Conservation (phyloP, 23 tunicate genomes). For the Diplosoma virens region DNA sequence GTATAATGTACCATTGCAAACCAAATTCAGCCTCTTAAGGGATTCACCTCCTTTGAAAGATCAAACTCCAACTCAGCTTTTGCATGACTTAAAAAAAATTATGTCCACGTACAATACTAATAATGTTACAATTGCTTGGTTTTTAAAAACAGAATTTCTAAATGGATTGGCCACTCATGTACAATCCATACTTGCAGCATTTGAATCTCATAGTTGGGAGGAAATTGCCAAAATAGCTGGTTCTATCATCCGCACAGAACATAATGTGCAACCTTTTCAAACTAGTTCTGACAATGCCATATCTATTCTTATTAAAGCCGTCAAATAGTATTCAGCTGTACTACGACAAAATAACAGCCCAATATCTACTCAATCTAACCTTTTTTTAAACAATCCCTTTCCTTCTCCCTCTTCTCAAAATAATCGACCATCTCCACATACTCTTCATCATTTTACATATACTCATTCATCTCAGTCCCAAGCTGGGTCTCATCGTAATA, state of each 20-base stretch:
- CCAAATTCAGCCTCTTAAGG: background rate
- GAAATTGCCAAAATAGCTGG: background rate
- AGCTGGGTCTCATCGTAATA: too few relatives aligned
- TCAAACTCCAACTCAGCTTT: background rate
- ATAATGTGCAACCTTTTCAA: too few relatives aligned
- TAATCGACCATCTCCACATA: background rate
- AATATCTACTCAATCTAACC: too few relatives aligned
- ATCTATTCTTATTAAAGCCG: too few relatives aligned
- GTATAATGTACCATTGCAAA: background rate
- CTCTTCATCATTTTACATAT: too few relatives aligned
- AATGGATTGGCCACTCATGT: background rate
- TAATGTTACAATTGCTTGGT: background rate
- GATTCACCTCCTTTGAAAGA: constrained; percentile 4
- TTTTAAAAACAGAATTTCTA: constrained; percentile 1
- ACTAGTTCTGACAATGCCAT: too few relatives aligned
- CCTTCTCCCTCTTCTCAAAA: background rate
- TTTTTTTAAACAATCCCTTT: too few relatives aligned
- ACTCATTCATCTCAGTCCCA: too few relatives aligned
- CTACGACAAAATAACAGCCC: too few relatives aligned
- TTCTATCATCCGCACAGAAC: constrained; percentile 11
- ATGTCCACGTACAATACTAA: background rate
- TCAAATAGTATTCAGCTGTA: too few relatives aligned
- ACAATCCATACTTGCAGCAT: background rate
- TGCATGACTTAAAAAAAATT: background rate
- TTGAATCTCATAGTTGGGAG: background rate